phyloP scores from a whole-genome alignment of 2,888 invertebrate species.

The Lithophane semibrunnea region DNA sequence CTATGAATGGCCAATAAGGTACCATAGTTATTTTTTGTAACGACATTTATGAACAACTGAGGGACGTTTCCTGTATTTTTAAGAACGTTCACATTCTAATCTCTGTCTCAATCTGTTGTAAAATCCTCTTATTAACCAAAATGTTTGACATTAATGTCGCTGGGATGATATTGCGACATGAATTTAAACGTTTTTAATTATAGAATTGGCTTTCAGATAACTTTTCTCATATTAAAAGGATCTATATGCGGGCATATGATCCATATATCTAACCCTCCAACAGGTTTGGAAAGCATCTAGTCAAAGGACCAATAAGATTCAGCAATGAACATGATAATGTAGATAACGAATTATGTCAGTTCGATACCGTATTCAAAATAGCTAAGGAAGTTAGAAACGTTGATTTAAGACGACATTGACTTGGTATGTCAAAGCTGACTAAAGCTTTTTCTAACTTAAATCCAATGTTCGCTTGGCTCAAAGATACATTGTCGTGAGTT shows the following conservation, averaged over 20 bases:
- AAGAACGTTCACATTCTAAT: no score
- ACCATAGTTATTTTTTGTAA: not conserved
- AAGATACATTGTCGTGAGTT: conserved; percentile 24
- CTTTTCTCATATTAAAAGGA: not conserved
- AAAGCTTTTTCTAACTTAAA: conserved; percentile 15
- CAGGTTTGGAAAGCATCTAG: no score
- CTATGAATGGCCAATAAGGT: no score
- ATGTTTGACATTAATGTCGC: no score
- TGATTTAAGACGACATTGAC: conserved; percentile 3
- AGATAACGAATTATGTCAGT: no score
- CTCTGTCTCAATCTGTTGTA: no score
- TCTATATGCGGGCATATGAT: not conserved
- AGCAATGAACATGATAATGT: no score
- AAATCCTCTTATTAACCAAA: no score
- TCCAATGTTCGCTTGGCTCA: conserved; percentile 2
- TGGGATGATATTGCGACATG: no score
- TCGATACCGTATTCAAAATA: not conserved
- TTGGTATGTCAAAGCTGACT: not conserved
- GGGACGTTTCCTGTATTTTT: no score
- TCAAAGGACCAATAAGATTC: not conserved
- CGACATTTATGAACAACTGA: not conserved
- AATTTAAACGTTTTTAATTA: no score
- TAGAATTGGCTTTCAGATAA: no score
- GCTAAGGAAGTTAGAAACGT: not conserved
- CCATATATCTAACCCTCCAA: not conserved